Base-by-base conservation (phyloP, 2,888 invertebrate genomes). In the Tineola bisselliella region DNA sequence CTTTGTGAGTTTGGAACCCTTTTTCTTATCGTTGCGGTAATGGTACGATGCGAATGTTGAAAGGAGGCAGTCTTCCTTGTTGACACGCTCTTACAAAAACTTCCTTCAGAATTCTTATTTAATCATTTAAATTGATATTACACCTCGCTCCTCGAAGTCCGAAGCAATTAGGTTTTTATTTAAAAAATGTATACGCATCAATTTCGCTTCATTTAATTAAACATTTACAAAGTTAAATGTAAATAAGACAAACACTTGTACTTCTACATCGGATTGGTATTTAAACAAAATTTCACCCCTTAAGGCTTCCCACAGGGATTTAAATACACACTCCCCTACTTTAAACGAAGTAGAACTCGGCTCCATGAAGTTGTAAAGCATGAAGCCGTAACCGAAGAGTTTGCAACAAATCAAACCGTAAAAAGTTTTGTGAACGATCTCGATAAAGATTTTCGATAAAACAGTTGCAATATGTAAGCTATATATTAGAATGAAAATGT, bases 401-500 rank as follows among this genome's bases (percentile, higher is more conserved):
- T 58, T 75, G 75, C 75, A 75, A 81, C 84, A 81, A 84, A 83
- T 81, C 83, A 82, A 82, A 83, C 78, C 74, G 77, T 80, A 79
- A 81, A 81, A 84, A 84, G 74, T 84, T 81, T 17, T 17, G 11
- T 48, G 72, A 79, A 83, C 82, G 81, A 80, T 76, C 73, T 67
- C 77, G 84, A 83, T 84, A 83, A 75, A 81, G 76, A 54, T 13
- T 17, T 19, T 15, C 54, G 54, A 56, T 56, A 58, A 58, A 58
- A 58, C 58, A 30, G 58, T 56, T 19, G 31, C 31, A 30, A 11
- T 11, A 57, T n/a, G 10, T 8, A 25, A 25, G 6, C 4, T 4
- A 25, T 25, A 25, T 25, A 25, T n/a, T n/a, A n/a, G n/a, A n/a
- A n/a, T n/a, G n/a, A n/a, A n/a, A n/a, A n/a, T n/a, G n/a, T n/a